phyloP scores from a whole-genome alignment of 2,888 invertebrate genomes.

The Stenodema calcarata region DNA sequence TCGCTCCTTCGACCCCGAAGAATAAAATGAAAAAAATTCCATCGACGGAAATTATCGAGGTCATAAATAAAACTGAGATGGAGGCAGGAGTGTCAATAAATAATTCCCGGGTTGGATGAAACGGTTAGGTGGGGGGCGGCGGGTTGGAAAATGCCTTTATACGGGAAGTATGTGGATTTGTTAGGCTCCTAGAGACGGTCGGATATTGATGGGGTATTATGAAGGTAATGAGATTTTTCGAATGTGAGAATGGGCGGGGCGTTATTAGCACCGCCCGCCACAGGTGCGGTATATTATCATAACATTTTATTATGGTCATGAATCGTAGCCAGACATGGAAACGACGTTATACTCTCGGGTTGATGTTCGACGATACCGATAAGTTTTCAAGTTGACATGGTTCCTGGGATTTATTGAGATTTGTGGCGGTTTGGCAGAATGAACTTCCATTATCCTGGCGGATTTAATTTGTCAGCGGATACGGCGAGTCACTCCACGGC shows the following conservation, averaged over 20 bases:
- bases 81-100: neutral
- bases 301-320: neutral
- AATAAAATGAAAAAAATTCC: neutral
- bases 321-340: no score
- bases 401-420: no score
- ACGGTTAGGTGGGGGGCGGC: neutral
- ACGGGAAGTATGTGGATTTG: neutral
- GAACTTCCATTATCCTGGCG: no score
- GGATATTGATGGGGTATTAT: neutral
- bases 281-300: neutral
- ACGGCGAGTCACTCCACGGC: no score
- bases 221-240: neutral
- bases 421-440: no score
- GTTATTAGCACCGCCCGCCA: neutral
- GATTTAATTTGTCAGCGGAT: no score
- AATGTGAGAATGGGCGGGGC: neutral
- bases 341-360: neutral
- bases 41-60: neutral
- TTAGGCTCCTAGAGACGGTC: neutral
- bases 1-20: neutral
- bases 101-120: neutral
- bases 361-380: neutral
- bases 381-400: no score
- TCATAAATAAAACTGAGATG: neutral
- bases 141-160: neutral